These are phyloP conservation scores for Herpailurus yagouaroundi DNA, from an alignment of 2,113 vertebrate genomes.

Conservation along the genomic window DNA sequence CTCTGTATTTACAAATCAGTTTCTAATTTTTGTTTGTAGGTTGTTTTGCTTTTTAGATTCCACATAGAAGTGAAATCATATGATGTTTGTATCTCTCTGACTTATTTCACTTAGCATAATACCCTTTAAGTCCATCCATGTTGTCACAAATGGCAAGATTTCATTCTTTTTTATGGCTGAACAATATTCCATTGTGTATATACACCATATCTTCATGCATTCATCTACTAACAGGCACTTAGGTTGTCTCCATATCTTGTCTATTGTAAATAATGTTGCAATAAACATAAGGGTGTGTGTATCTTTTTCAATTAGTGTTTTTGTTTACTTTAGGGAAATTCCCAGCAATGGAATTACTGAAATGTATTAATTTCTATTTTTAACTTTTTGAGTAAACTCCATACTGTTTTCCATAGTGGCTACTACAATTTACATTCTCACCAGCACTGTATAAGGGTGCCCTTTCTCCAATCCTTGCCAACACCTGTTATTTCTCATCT, in stretches of 20 bases:
- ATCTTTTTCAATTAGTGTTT: not conserved
- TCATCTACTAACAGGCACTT: not conserved
- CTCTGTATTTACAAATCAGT: not conserved
- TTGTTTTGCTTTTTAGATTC: not conserved
- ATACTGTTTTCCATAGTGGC: not conserved
- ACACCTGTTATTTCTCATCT: not conserved
- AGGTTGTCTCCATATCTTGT: not conserved
- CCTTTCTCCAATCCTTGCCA: not conserved
- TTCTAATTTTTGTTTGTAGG: not conserved
- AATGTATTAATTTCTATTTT: not conserved
- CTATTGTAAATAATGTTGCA: not conserved
- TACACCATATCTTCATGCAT: not conserved
- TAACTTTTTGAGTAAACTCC: not conserved
- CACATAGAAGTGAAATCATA: not conserved
- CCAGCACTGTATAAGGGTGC: not conserved
- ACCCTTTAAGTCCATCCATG: not conserved
- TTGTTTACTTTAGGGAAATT: not conserved
- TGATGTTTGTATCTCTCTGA: not conserved
- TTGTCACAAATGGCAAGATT: not conserved
- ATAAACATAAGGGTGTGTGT: not conserved
- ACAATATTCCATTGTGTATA: not conserved
- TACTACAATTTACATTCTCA: not conserved
- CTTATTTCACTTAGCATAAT: not conserved
- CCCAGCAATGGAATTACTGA: not conserved
- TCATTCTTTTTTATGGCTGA: not conserved